Evolutionary conservation across 2,888 invertebrate species (phyloP).

Genomic region (Caenorhabditis sp.): DNA sequence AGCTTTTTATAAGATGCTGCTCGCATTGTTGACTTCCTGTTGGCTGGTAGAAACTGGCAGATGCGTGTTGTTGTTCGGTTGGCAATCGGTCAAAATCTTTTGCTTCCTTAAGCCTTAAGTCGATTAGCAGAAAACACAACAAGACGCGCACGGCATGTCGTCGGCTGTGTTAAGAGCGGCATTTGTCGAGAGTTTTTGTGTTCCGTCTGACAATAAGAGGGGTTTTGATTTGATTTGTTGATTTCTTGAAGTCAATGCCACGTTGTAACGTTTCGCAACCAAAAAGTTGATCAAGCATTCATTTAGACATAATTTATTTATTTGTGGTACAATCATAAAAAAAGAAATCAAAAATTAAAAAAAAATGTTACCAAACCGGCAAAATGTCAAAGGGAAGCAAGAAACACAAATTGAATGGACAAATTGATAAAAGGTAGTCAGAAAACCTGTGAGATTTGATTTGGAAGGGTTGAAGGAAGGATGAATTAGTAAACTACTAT

Average conservation of each 20-base stretch:
- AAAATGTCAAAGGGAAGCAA: neutral
- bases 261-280: neutral
- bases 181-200: constrained; percentile 21
- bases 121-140: constrained; percentile 54
- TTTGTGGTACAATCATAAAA: neutral
- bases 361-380: neutral
- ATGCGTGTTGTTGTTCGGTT: constrained; percentile 34
- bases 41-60: constrained; percentile 29
- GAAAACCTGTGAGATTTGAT: constrained; percentile 3
- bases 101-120: constrained; percentile 41
- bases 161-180: constrained; percentile 15
- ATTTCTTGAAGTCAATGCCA: neutral
- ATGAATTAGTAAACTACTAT: neutral
- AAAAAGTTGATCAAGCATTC: no score
- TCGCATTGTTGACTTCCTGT: constrained; percentile 45
- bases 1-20: constrained; percentile 37
- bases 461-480: neutral
- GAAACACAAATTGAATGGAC: neutral
- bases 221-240: neutral
- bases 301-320: no score
- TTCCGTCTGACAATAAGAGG: constrained; percentile 7
- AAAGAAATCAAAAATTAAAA: neutral
- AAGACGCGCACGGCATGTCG: constrained; percentile 22
- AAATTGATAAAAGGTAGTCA: neutral
- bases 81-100: constrained; percentile 36